These are phyloP conservation scores for Oreochromis mossambicus DNA, from an alignment of 2,797 vertebrate genomes.

Conservation along the genomic window DNA sequence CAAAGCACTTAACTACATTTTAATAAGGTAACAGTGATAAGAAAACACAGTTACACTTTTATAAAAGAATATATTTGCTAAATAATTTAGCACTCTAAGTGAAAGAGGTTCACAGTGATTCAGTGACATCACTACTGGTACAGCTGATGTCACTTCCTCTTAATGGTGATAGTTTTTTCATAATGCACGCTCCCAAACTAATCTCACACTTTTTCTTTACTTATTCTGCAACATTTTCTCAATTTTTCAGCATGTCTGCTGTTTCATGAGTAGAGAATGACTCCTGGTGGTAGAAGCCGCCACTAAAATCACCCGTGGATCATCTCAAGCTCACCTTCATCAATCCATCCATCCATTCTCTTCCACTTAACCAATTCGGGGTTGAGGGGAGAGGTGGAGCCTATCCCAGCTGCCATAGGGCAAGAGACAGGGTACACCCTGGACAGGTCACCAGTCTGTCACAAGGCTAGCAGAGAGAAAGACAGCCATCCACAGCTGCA, in stretches of 20 bases:
- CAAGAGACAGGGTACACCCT: background rate
- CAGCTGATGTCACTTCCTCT: background rate
- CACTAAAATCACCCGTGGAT: accelerated
- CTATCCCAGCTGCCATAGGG: background rate
- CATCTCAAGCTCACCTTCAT: accelerated
- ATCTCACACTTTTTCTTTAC: accelerated
- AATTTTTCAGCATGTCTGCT: background rate
- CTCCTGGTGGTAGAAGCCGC: background rate
- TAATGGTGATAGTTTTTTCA: accelerated
- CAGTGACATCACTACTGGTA: background rate
- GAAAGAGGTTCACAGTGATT: background rate
- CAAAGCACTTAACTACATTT: accelerated
- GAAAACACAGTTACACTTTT: background rate
- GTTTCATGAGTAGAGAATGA: background rate
- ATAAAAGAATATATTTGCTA: background rate
- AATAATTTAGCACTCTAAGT: accelerated
- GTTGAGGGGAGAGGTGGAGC: background rate
- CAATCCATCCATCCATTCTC: accelerated
- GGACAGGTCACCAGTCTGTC: background rate
- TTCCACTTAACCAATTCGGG: accelerated
- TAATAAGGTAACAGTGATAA: accelerated
- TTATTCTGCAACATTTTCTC: background rate
- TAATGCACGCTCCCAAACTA: accelerated
- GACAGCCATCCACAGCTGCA: background rate
- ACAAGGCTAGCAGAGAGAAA: background rate